Evolutionary conservation across 2,797 vertebrate genomes (phyloP), one percentile per base, ranked within the genome.

Genomic region (Chaunax sp.): DNA sequence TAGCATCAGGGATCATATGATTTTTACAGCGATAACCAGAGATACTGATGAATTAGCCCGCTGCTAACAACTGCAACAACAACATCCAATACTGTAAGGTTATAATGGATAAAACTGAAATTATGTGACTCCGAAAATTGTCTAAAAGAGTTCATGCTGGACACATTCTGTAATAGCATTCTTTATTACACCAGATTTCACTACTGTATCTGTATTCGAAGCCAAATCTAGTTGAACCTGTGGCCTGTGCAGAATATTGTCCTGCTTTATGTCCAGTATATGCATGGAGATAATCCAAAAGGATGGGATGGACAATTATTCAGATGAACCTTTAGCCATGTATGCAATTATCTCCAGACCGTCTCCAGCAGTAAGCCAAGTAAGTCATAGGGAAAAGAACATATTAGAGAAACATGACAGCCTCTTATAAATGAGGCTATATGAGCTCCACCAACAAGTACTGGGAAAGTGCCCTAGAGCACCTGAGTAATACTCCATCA

Each of bases 161-260:
- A 19, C 40, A 28, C 23, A 47, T 30, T 57, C 13, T 9, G 20
- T 57, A 49, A 60, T 2, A 38, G 40, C 26, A 53, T 28, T 43
- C 47, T 55, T 69, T 46, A 69, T 55, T 38, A 33, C 14, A 46
- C 20, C 41, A 56, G 44, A 78, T 75, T 58, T 47, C 43, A 72
- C 71, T 72, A 69, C 43, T 22, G 50, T 30, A 30, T 9, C 9
- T 5, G 9, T 30, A 30, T 1, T 30, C 5, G 2, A 5, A 44
- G 13, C 26, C 40, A 75, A 72, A 59, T 68, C 55, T 22, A 40
- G 56, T 33, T 68, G 61, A 58, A 72, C 23, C 45, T 47, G 56
- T 40, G 43, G 38, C 23, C 45, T 47, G 56, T 40, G 43, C 33
- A 16, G 1, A 46, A 47, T 59, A 25, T 47, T 67, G 54, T 59